Conservation (phyloP, 2,113 vertebrate genomes). For the Onychorhynchus coronatus region DNA sequence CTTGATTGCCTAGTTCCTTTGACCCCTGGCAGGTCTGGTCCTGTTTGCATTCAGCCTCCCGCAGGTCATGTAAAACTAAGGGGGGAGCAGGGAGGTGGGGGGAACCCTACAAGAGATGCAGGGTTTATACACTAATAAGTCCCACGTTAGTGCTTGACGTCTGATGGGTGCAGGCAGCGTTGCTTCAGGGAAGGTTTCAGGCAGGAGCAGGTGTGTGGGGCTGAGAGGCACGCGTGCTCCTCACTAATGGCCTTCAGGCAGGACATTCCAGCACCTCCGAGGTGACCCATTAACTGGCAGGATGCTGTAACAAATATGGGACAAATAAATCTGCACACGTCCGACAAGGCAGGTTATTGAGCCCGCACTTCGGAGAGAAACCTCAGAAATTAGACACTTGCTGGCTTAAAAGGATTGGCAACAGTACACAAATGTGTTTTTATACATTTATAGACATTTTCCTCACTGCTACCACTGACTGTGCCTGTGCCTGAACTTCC, state of each 20-base stretch:
- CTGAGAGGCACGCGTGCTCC: neutral
- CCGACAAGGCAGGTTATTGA: neutral
- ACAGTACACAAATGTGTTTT: neutral
- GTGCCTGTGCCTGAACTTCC: neutral
- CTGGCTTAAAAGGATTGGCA: neutral
- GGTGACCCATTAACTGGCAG: constrained; percentile 2
- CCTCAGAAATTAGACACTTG: neutral
- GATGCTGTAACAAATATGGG: neutral
- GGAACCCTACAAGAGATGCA: neutral
- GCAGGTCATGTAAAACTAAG: neutral
- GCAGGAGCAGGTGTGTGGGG: neutral
- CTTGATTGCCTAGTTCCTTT: neutral
- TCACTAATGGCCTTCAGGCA: neutral
- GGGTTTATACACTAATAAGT: neutral
- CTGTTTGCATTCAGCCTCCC: neutral
- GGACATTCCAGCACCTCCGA: constrained; percentile 4
- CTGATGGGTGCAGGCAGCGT: neutral
- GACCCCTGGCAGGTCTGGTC: neutral
- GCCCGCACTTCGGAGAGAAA: neutral
- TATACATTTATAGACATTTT: neutral
- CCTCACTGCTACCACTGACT: neutral
- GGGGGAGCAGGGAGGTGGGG: neutral
- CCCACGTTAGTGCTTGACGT: neutral
- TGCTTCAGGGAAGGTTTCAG: neutral
- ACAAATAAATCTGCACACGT: neutral